phyloP scores from a whole-genome alignment of 2,888 invertebrate species.

The Podabrus alpinus region DNA sequence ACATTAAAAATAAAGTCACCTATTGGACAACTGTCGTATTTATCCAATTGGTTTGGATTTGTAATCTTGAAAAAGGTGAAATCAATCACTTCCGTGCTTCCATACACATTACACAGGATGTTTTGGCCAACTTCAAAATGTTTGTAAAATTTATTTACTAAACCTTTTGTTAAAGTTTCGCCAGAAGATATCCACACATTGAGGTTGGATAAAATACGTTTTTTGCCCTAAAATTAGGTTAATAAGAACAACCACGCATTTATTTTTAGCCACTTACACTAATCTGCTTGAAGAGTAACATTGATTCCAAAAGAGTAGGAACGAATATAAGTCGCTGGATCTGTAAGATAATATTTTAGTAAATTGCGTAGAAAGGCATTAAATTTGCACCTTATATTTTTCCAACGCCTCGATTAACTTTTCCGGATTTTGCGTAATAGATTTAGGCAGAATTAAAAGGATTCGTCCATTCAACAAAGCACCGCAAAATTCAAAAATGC shows the following conservation, averaged over 20 bases:
- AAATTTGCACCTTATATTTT: background rate
- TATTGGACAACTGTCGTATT: conserved; percentile 76
- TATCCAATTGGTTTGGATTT: conserved; percentile 63
- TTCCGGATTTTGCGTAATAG: conserved; percentile 73
- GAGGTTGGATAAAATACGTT: conserved; percentile 60
- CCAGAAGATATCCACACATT: conserved; percentile 89
- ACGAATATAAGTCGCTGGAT: conserved; percentile 80
- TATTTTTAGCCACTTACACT: conserved; percentile 49
- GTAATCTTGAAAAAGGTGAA: conserved; percentile 78
- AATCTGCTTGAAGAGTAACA: conserved; percentile 75
- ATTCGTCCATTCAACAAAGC: conserved; percentile 71
- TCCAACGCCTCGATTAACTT: conserved; percentile 53
- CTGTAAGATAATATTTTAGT: conserved; percentile 55
- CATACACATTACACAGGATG: conserved; percentile 83
- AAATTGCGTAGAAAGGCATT: background rate
- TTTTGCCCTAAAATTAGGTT: conserved; percentile 46
- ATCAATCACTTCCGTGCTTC: conserved; percentile 92
- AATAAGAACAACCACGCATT: background rate
- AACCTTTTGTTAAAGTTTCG: conserved; percentile 72
- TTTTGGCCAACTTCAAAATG: conserved; percentile 68
- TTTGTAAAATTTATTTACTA: conserved; percentile 76
- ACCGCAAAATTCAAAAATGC: conserved; percentile 80
- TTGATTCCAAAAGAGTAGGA: conserved; percentile 78
- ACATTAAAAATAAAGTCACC: conserved; percentile 59
- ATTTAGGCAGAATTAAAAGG: conserved; percentile 69